Evolutionary conservation across 2,888 invertebrate genomes (phyloP).

Genomic region (Spatulosminthurus flaviceps): DNA sequence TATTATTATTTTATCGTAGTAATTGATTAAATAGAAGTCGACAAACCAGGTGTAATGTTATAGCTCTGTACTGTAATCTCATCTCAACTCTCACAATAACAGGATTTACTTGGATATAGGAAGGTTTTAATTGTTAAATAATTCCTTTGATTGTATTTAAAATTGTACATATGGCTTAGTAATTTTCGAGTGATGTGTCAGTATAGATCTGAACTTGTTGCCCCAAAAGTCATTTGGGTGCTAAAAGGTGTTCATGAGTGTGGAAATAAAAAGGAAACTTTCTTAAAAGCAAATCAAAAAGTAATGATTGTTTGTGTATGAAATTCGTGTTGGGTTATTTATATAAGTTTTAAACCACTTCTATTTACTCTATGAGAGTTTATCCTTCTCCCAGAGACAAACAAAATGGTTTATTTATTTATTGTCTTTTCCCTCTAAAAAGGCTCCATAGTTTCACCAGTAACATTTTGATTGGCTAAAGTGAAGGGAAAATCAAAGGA

Average conservation of each 20-base stretch:
- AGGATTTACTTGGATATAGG: not conserved
- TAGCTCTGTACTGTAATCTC: not conserved
- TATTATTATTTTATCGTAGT: not conserved
- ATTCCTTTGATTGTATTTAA: slow-evolving; percentile 18
- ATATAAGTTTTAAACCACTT: not conserved
- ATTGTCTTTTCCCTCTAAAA: not conserved
- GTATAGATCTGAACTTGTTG: not conserved
- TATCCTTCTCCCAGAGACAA: not conserved
- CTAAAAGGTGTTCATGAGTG: not conserved
- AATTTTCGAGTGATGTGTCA: not conserved
- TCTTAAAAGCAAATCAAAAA: slow-evolving; percentile 1
- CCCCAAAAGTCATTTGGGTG: not conserved
- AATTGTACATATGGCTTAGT: slow-evolving; percentile 20
- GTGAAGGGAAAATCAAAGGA: slow-evolving; percentile 11
- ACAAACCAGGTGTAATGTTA: not conserved
- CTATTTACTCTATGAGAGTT: not conserved
- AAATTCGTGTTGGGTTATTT: not conserved
- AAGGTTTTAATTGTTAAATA: not conserved
- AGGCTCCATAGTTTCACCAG: not conserved
- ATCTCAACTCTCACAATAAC: not conserved
- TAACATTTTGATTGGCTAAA: slow-evolving; percentile 13
- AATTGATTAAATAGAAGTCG: not conserved
- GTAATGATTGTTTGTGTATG: not conserved
- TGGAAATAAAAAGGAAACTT: slow-evolving; percentile 14
- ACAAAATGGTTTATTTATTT: slow-evolving; percentile 20